Base-by-base conservation (phyloP, 1,140 invertebrate genomes). In the Pararge aegeria region DNA sequence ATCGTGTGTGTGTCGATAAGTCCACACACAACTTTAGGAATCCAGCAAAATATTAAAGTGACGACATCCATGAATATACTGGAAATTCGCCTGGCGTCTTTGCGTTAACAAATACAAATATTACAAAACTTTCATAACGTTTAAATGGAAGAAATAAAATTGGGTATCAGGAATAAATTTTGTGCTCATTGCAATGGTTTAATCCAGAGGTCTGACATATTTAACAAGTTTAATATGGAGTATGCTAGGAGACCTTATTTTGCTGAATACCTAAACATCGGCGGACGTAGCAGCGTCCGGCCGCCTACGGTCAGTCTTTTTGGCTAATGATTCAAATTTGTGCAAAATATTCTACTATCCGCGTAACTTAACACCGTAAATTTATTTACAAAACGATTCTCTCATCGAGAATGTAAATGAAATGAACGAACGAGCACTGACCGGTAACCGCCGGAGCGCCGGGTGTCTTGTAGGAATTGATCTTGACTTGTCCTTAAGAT, bases 271-370 rank as follows among this genome's bases (percentile, higher is more conserved):
- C 76, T 81, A 80, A 82, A 74, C 53, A 55, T 54, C 50, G 60
- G 66, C 72, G 70, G 73, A 77, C 73, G 63, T 68, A 66, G 75
- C 80, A 74, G 75, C 84, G 83, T 74, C 77, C 83, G 82, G 84
- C 82, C 81, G 78, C 80, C 80, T 84, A 85, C 83, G 82, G 83
- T 89, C 87, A 87, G 84, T 87, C 83, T 88, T 88, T 81, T 83
- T 75, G 67, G 83, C 78, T 84, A 85, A 85, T 66, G 61, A 78
- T 83, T 79, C 74, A 73, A 86, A 82, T 89, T 89, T 89, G 87
- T 89, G 87, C 87, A 89, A 89, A 87, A 83, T 84, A 87, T 87
- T 75, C 79, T 83, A 83, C 78, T 74, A 83, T 73, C 68, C 83
- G 82, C 82, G 78, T 77, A 87, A 84, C 80, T 83, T 83, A 87